Evolutionary conservation across 2,888 invertebrate genomes (phyloP), one percentile per base, ranked within the genome.

Genomic region (Xylocampa areola): DNA sequence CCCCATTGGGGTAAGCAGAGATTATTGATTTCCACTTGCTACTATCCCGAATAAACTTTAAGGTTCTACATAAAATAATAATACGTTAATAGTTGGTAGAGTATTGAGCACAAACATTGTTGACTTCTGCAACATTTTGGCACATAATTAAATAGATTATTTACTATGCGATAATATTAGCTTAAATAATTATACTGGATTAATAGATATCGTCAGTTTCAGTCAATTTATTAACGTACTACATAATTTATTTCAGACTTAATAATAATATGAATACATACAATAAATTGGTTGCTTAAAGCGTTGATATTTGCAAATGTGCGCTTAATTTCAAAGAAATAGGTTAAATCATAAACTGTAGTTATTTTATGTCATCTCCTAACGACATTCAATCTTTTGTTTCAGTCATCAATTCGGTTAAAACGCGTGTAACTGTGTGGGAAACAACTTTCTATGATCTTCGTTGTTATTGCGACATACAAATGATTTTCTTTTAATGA

Each of bases 241-340:
- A 44, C 52, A 39, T 52, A 51, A 51, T 64, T 73, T 58, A 58
- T 73, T 69, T 48, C 45, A 27, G 33, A 19, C 59, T 16, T 44
- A 11, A 44, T 64, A 53, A 55, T n/a, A n/a, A n/a, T n/a, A n/a
- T n/a, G n/a, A 59, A 63, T 41, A 51, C 61, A 68, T 61, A 68
- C 13, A 30, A 36, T 21, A 37, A 37, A 63, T 40, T 52, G 49
- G 41, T 49, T 61, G 63, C 7, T 6, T 25, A n/a, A n/a, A 11
- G 8, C 35, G 39, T 52, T 29, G 43, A 48, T 21, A 17, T 60
- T 68, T 32, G 30, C 10, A 62, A 62, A 61, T 61, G 4, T 11
- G 23, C 27, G 35, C 11, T 30, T 41, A n/a, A 21, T 68, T 62
- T 19, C 25, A 51, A 62, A 62, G 43, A 68, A 68, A 51, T 52